Conservation (phyloP, 2,797 vertebrate species). For the Simalia tracyae region DNA sequence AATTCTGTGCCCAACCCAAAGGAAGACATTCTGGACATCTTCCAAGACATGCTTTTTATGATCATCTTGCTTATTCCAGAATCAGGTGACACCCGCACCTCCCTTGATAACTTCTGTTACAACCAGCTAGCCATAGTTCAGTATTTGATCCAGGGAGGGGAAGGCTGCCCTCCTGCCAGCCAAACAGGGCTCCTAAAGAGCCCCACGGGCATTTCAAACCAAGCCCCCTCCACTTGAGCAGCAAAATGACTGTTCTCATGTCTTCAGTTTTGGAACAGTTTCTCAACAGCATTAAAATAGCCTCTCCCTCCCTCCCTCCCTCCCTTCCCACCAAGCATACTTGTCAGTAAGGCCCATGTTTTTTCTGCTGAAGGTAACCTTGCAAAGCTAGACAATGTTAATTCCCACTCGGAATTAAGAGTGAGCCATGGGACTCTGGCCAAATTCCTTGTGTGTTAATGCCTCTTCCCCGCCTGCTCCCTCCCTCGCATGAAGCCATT, state of each 20-base stretch:
- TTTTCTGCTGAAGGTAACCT: neutral
- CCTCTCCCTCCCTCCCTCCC: neutral
- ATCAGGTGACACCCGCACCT: neutral
- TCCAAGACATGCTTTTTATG: neutral
- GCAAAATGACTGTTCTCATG: neutral
- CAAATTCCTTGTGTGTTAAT: slow-evolving; percentile 33
- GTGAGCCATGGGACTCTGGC: slow-evolving; percentile 16
- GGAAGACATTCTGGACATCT: neutral
- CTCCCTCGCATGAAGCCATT: rapidly evolving
- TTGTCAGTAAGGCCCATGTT: neutral
- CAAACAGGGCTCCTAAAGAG: neutral
- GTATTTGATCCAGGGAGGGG: no score
- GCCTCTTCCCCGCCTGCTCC: neutral
- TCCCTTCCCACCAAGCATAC: neutral
- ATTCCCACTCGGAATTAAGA: slow-evolving; percentile 22
- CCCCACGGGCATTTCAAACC: neutral
- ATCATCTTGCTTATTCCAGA: neutral
- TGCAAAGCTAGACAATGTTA: slow-evolving; percentile 30
- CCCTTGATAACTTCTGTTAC: neutral
- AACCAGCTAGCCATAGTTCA: neutral
- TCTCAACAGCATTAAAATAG: neutral
- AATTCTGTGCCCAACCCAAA: neutral
- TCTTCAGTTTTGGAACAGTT: slow-evolving; percentile 19
- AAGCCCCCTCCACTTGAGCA: neutral
- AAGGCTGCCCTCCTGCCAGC: neutral